Evolutionary conservation across 2,797 vertebrate species (phyloP).

Genomic region (Holocentrus rufus): DNA sequence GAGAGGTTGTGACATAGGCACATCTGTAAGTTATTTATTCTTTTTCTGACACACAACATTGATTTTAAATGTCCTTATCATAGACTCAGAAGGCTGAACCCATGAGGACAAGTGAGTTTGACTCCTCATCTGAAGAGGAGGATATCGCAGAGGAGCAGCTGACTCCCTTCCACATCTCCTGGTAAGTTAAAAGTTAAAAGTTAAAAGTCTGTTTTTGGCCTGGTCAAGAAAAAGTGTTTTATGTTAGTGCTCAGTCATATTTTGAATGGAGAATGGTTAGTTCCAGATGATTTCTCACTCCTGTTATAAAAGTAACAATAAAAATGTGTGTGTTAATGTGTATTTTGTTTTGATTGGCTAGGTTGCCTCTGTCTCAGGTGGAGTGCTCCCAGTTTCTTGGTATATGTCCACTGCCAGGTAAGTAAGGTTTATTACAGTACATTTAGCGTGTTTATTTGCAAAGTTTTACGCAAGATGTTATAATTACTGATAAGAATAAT

Average conservation of each 20-base stretch:
- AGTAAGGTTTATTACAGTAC: background rate
- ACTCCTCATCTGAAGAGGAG: conserved; percentile 93
- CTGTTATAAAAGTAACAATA: background rate
- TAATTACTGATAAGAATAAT: background rate
- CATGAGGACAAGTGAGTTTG: conserved; percentile 83
- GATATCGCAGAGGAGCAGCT: conserved; percentile 76
- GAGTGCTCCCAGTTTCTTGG: conserved; percentile 86
- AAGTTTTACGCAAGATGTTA: rapidly evolving
- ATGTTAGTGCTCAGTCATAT: background rate
- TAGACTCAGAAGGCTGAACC: conserved; percentile 21
- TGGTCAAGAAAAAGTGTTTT: background rate
- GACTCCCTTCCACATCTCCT: conserved; percentile 86
- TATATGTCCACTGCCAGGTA: conserved; percentile 90
- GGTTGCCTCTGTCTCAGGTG: conserved; percentile 85
- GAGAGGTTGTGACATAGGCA: background rate
- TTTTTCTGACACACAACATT: background rate
- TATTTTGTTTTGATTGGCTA: conserved; percentile 50
- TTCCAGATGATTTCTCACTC: too few relatives aligned
- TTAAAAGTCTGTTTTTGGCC: background rate
- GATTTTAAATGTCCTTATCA: background rate
- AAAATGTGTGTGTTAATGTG: background rate
- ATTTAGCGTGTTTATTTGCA: background rate
- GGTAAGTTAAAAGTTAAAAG: too few relatives aligned
- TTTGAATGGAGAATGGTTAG: background rate
- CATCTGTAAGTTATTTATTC: background rate